Percentiles rank a stretch among this genome's conserved stretches.
phyloP scores from a whole-genome alignment of 2,797 vertebrate species.

The Clarias pachynema region DNA sequence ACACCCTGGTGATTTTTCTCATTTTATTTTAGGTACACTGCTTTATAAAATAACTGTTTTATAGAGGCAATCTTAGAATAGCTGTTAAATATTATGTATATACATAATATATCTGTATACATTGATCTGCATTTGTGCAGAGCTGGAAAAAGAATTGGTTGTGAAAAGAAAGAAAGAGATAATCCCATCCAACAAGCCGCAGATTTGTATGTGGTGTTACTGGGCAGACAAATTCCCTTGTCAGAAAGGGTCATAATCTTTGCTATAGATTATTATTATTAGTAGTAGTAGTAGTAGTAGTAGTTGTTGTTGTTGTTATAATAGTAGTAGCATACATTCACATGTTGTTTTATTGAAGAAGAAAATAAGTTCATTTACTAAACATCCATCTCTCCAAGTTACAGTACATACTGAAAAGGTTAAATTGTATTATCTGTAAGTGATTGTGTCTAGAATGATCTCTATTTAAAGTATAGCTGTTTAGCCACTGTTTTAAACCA shows the following conservation, averaged over 20 bases:
- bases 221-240: background rate
- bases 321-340: background rate
- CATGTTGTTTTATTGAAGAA: background rate
- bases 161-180: background rate
- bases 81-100: background rate
- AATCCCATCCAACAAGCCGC: background rate
- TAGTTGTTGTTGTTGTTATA: background rate
- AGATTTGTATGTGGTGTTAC: background rate
- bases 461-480: background rate
- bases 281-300: background rate
- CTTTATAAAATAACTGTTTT: background rate
- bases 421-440: background rate
- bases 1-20: background rate
- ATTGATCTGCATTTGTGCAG: background rate
- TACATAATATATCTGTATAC: background rate
- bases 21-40: background rate
- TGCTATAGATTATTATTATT: background rate
- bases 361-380: background rate
- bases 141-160: too few species aligned
- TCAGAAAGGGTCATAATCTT: background rate
- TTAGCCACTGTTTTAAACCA: background rate
- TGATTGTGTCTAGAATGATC: background rate
- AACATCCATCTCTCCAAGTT: background rate
- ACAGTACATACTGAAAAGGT: background rate
- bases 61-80: background rate